These are phyloP conservation scores for Ophion slaviceki DNA, from an alignment of 2,888 invertebrate species.

Conservation along the genomic window DNA sequence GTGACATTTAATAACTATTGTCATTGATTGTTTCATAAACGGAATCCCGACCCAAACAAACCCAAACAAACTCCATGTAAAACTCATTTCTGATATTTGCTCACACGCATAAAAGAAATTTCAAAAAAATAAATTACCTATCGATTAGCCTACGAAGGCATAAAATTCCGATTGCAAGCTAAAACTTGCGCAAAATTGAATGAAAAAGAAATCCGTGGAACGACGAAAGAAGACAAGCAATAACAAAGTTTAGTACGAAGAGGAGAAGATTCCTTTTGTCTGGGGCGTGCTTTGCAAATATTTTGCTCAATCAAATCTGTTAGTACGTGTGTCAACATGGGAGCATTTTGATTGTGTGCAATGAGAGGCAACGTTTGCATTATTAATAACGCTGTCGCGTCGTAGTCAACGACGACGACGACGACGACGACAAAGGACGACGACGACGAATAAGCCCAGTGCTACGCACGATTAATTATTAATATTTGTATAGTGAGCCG, in stretches of 20 bases:
- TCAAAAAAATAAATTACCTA: neutral
- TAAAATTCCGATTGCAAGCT: neutral
- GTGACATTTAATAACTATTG: neutral
- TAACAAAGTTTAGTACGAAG: neutral
- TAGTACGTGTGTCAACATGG: constrained; percentile 1
- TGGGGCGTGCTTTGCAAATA: neutral
- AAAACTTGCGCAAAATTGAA: neutral
- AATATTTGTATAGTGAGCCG: constrained; percentile 30
- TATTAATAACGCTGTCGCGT: constrained; percentile 29
- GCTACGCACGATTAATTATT: constrained; percentile 13
- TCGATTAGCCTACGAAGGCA: neutral
- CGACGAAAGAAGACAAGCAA: neutral
- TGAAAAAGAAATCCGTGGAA: neutral
- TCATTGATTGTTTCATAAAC: neutral
- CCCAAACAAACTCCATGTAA: too few relatives aligned
- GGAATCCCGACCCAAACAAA: too few relatives aligned
- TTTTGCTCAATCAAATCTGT: neutral
- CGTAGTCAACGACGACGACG: constrained; percentile 1
- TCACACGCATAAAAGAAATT: neutral
- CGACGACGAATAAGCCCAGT: constrained; percentile 26
- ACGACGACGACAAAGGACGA: neutral
- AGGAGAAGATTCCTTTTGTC: neutral
- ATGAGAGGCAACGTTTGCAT: constrained; percentile 37
- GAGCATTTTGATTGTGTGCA: constrained; percentile 3
- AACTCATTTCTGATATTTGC: too few relatives aligned